phyloP scores from a whole-genome alignment of 2,113 vertebrate species.

The Rhodinocichla rosea region DNA sequence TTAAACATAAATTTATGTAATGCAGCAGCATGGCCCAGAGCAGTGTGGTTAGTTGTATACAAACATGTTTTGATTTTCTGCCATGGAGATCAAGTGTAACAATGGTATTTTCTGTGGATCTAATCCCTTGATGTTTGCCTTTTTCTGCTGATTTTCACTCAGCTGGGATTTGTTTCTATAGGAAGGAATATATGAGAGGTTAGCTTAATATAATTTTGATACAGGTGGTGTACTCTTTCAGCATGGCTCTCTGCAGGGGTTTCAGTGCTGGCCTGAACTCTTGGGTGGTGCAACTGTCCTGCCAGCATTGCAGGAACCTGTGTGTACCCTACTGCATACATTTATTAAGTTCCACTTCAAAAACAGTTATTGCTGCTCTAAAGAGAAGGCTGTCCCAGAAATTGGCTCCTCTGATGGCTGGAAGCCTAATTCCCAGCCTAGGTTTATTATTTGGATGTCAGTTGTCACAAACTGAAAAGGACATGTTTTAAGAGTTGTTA shows the following conservation, averaged over 20 bases:
- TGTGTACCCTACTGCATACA: fast-evolving
- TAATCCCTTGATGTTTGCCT: neutral
- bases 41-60: neutral
- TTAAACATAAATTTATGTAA: neutral
- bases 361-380: neutral
- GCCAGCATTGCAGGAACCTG: neutral
- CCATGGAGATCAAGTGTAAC: neutral
- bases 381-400: neutral
- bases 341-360: neutral
- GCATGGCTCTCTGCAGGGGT: neutral
- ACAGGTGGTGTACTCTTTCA: neutral
- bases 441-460: neutral
- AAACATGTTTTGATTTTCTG: neutral
- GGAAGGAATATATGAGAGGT: neutral
- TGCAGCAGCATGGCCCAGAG: neutral
- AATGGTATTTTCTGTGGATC: neutral
- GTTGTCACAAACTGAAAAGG: neutral
- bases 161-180: neutral
- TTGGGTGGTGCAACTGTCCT: neutral
- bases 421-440: neutral
- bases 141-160: neutral
- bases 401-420: neutral
- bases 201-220: neutral
- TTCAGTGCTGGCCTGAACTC: neutral
- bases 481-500: neutral